phyloP scores from a whole-genome alignment of 2,888 invertebrate species.

The Dastarcus helophoroides region DNA sequence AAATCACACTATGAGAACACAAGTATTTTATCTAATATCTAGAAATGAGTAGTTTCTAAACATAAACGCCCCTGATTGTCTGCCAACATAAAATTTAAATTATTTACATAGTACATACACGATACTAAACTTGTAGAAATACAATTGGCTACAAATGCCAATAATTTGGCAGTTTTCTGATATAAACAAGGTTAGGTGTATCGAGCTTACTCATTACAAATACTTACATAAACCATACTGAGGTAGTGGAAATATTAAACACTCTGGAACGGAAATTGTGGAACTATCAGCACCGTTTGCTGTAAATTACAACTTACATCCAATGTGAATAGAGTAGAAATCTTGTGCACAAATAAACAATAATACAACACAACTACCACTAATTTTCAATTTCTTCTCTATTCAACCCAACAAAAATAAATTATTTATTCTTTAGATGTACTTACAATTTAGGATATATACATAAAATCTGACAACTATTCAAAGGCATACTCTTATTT shows the following conservation, averaged over 20 bases:
- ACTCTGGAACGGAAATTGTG: conserved; percentile 7
- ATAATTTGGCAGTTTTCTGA: conserved; percentile 21
- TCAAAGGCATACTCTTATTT: too few species aligned
- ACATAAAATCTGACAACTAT: too few species aligned
- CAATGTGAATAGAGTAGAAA: too few species aligned
- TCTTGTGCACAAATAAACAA: too few species aligned
- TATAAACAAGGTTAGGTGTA: conserved; percentile 11
- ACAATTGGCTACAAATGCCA: conserved; percentile 21
- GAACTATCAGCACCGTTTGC: conserved; percentile 11
- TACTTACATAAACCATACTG: conserved; percentile 5
- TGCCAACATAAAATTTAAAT: conserved; percentile 20
- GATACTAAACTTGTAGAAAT: conserved; percentile 8
- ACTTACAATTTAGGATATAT: too few species aligned
- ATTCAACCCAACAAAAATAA: too few species aligned
- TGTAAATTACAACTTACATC: conserved; percentile 7
- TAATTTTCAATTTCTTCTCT: too few species aligned
- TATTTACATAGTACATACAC: conserved; percentile 8
- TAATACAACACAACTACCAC: too few species aligned
- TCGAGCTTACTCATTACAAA: not conserved
- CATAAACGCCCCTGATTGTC: conserved; percentile 23
- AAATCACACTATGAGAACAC: conserved; percentile 26
- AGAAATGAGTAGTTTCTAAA: conserved; percentile 8
- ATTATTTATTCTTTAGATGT: too few species aligned
- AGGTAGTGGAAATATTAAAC: conserved; percentile 11
- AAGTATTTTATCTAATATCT: conserved; percentile 12